Base-by-base conservation (phyloP, 2,888 invertebrate genomes). In the Nomada flava region DNA sequence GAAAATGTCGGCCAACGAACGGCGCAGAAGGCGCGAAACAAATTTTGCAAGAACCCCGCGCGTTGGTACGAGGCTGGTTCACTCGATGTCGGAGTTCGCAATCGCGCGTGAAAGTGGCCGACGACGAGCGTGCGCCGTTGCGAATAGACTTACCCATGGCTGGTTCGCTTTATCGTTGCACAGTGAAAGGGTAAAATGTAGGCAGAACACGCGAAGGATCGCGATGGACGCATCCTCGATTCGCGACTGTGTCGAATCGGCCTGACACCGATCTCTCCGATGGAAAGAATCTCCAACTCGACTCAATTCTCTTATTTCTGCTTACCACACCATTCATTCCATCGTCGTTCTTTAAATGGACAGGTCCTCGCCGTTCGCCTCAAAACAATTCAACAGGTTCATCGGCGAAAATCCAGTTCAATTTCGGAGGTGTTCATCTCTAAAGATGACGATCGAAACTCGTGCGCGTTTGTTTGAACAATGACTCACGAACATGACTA, bases 41-140 rank as follows among this genome's bases (percentile, higher is more conserved):
- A 80, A 78, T 80, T 78, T 80, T 80, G 80, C 78, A 80, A 80
- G 55, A 78, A 63, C 47, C 11, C 36, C 60, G 36, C 15, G 15
- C 47, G 50, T 55, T 67, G 79, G 68, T 73, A 73, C 70, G 63
- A 36, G 29, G 15, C 63, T 71, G 36, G 47, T 57, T 72, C 64
- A 60, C 50, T 29, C 36, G 59, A 65, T 52, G 52, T 53, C 50
- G 55, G 50, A 77, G 84, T 83, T 85, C 67, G 84, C 79, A 85
- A 88, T 83, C 82, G 88, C 83, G 85, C 89, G 89, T 89, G 89
- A 89, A 89, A 89, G 89, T 89, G 83, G 83, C 75, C 83, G 63
- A 63, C 79, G 81, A 78, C 47, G 59, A 59, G 26, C 44, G 18
- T 72, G 23, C 64, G 74, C 59, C 72, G 53, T 79, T 67, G 15